Evolutionary conservation across 2,797 vertebrate species (phyloP).

Genomic region (Acipenser ruthenus): DNA sequence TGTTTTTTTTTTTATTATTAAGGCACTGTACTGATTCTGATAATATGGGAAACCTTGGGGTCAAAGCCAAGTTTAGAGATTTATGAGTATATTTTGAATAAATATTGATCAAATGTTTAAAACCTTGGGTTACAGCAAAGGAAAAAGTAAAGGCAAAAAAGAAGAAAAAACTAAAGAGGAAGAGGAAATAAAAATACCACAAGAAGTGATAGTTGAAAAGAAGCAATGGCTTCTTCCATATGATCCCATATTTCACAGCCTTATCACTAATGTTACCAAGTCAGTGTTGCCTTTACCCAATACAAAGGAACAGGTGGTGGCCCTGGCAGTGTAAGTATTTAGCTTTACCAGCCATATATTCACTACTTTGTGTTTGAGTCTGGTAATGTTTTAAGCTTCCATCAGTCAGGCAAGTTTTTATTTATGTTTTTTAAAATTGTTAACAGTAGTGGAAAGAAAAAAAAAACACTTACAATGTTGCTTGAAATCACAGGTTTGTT

Average conservation of each 20-base stretch:
- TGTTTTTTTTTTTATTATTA: too few species aligned
- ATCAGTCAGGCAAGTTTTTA: too few species aligned
- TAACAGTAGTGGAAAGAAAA: slow-evolving; percentile 13
- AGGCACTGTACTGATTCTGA: too few species aligned
- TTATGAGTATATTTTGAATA: not conserved
- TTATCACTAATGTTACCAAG: slow-evolving; percentile 57
- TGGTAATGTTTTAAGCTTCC: not conserved
- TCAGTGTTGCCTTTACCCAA: slow-evolving; percentile 53
- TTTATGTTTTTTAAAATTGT: not conserved
- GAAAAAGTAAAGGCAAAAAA: slow-evolving; percentile 54
- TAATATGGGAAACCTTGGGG: too few species aligned
- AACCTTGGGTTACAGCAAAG: slow-evolving; percentile 42
- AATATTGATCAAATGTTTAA: not conserved
- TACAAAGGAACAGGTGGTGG: slow-evolving; percentile 58
- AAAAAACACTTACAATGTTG: not conserved
- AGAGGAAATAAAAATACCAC: slow-evolving; percentile 34
- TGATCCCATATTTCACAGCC: slow-evolving; percentile 58
- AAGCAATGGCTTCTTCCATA: slow-evolving; percentile 44
- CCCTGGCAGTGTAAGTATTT: slow-evolving; percentile 73
- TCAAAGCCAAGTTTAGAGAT: too few species aligned
- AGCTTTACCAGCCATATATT: not conserved
- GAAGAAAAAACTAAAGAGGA: slow-evolving; percentile 63
- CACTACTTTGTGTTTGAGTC: not conserved
- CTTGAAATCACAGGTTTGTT: slow-evolving; percentile 66
- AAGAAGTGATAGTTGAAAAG: slow-evolving; percentile 33